Conservation (phyloP, 1,140 invertebrate species). For the Eciton burchellii region DNA sequence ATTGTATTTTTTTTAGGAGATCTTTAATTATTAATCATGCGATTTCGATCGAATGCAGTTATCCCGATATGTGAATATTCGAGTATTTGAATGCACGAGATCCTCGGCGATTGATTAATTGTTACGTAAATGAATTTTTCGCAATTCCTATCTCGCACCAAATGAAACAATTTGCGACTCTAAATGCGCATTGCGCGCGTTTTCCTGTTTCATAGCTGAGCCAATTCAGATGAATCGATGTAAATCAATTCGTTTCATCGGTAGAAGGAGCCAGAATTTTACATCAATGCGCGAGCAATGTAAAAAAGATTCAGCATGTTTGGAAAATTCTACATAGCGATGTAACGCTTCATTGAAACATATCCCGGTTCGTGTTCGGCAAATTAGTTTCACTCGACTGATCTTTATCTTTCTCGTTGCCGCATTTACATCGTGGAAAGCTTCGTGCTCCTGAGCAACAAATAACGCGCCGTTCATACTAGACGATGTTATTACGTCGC, state of each 20-base stretch:
- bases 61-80: neutral
- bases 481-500: neutral
- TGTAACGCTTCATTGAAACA: conserved; percentile 39
- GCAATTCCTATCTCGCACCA: neutral
- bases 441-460: conserved; percentile 1
- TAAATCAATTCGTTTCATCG: neutral
- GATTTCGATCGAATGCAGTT: neutral
- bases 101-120: neutral
- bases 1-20: neutral
- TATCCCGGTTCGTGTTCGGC: neutral
- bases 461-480: neutral
- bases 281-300: neutral
- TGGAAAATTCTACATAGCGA: conserved; percentile 17
- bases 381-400: conserved; percentile 9
- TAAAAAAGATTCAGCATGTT: neutral
- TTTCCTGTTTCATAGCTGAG: neutral
- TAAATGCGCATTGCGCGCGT: neutral
- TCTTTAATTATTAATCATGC: neutral
- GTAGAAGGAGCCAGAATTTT: neutral
- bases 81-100: neutral
- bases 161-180: neutral
- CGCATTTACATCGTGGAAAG: neutral
- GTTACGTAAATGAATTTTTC: neutral
- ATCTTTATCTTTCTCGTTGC: conserved; percentile 6
- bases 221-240: neutral